Percentiles rank a stretch among this genome's conserved stretches.
phyloP scores from a whole-genome alignment of 2,797 vertebrate species.

The Natrix natrix region DNA sequence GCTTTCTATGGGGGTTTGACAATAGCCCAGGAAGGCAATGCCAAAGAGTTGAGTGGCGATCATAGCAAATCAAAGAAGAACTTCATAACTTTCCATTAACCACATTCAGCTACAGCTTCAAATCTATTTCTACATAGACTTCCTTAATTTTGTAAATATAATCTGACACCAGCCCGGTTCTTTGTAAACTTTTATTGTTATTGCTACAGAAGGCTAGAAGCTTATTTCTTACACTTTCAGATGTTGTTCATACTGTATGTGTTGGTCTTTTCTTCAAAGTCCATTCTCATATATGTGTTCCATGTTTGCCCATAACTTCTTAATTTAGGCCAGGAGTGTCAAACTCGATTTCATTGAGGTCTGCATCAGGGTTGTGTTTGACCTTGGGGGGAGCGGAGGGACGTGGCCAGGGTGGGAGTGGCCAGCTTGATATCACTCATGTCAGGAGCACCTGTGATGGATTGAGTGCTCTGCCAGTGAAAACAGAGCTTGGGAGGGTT shows the following conservation, averaged over 20 bases:
- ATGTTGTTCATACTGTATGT: neutral
- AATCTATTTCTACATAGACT: neutral
- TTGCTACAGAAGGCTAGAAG: neutral
- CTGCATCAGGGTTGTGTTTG: no score
- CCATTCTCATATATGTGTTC: neutral
- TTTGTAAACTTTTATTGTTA: neutral
- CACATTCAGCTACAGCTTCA: neutral
- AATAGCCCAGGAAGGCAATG: neutral
- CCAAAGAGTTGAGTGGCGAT: neutral
- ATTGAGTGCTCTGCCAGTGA: no score
- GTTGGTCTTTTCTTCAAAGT: neutral
- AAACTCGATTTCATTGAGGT: no score
- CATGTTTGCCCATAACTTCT: neutral
- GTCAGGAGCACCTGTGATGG: no score
- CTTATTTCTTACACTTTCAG: neutral
- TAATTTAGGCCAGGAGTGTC: no score
- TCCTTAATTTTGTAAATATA: neutral
- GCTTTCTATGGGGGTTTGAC: neutral
- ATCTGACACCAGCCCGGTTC: neutral
- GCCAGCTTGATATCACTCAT: no score
- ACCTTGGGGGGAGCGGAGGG: fast-evolving
- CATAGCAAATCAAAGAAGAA: neutral
- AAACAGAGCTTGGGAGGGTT: no score
- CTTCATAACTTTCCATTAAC: neutral
- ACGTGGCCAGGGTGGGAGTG: no score